Base-by-base conservation (phyloP, 2,888 invertebrate genomes). In the Xestoiulus laeticollis region DNA sequence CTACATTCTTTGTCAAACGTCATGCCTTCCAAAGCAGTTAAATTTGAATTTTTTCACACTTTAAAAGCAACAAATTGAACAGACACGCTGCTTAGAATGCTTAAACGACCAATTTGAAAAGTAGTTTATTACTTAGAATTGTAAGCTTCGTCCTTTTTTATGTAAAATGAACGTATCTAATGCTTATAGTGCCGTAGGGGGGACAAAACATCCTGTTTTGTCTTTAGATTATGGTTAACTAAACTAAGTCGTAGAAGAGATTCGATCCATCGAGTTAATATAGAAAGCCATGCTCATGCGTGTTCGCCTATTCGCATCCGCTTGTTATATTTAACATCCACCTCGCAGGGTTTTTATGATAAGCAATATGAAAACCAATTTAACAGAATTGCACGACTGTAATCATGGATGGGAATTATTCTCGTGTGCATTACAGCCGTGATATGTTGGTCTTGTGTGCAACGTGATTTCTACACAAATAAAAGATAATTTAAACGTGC, bases 331-430 rank as follows among this genome's bases (percentile, higher is more conserved):
- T 30, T 78, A 78, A 78, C 78, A 32, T 78, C 78, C 30, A 78
- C 30, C 78, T 78, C 78, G 10, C 14, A 30, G 16, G 30, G 78
- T 78, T 78, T 38, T 78, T 78, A 78, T 30, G 78, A 78, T 78
- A 78, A 30, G 78, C 78, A 26, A 78, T 78, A 78, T 78, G 78
- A 16, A 78, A 78, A 26, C 78, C 30, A 78, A 78, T 78, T 78
- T 78, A 78, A 78, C 78, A 30, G 78, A 78, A 78, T 78, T 78
- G 30, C 78, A 32, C 30, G 30, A 78, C 78, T 78, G 78, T 78
- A 78, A 78, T 78, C 78, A 78, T 30, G 78, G 30, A 14, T 78
- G 78, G 78, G 16, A 78, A 78, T 26, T 78, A 8, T 30, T 78
- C 78, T 30, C 78, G 68, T 78, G 78, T 16, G 14, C 78, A 16